Evolutionary conservation across 1,140 invertebrate genomes (phyloP).

Genomic region (Holotrichia oblita): DNA sequence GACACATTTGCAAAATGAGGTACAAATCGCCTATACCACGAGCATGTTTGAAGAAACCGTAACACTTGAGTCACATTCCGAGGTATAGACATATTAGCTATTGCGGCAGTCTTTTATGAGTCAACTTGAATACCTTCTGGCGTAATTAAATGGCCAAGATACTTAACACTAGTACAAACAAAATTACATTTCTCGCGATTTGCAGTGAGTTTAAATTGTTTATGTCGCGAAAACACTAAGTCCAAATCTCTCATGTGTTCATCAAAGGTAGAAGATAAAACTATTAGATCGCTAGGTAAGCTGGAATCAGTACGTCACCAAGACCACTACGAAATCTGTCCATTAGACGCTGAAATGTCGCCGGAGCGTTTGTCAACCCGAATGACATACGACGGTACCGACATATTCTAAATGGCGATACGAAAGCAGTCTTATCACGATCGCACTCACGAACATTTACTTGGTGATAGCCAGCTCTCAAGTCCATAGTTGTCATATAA

Average conservation of each 20-base stretch:
- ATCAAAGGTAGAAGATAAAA: constrained; percentile 47
- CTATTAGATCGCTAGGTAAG: constrained; percentile 60
- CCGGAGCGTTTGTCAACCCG: constrained; percentile 59
- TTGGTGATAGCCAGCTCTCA: neutral
- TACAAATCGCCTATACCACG: constrained; percentile 47
- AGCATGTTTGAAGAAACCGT: constrained; percentile 32
- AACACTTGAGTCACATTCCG: too few relatives aligned
- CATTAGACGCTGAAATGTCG: constrained; percentile 60
- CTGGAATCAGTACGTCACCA: constrained; percentile 49
- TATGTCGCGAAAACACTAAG: neutral
- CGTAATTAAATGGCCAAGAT: constrained; percentile 55
- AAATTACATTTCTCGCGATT: constrained; percentile 47
- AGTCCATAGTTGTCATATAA: neutral
- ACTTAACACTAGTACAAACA: constrained; percentile 50
- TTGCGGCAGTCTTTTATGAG: too few relatives aligned
- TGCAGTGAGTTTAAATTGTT: constrained; percentile 41
- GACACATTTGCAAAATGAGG: constrained; percentile 47
- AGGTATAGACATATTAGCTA: too few relatives aligned
- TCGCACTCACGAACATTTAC: constrained; percentile 1
- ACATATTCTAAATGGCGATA: constrained; percentile 57
- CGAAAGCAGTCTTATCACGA: constrained; percentile 60
- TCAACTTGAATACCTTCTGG: constrained; percentile 27
- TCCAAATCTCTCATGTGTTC: neutral
- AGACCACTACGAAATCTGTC: constrained; percentile 52
- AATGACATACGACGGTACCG: constrained; percentile 61